Base-by-base conservation (phyloP, 2,797 vertebrate species). In the Tympanoctomys barrerae region DNA sequence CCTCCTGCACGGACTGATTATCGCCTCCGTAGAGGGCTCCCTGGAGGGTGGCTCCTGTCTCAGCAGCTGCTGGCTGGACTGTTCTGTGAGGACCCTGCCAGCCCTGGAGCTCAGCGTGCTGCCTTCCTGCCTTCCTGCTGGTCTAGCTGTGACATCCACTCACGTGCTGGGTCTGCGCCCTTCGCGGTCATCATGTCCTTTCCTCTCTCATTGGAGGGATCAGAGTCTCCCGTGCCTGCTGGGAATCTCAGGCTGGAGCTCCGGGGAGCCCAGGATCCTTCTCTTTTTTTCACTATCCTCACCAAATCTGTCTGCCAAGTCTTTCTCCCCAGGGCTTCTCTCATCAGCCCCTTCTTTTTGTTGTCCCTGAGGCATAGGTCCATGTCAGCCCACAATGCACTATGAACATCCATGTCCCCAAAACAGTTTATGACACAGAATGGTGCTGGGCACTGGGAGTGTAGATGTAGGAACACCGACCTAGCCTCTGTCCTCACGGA, bases 1-100 rank as follows among this genome's bases (percentile, higher is more conserved):
- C 54, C 22, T 77, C 61, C 39, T 52, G 52, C 3, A 14, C 31
- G 0, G 31, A 68, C 64, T 36, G 66, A 70, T 93, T 78, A 90
- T 88, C 93, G 66, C 87, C 82, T 90, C 81, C 86, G 57, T 61
- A 71, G 46, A 84, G 26, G 46, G 66, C 21, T 94, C 54, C 54
- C 49, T 71, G 33, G 46, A 79, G 70, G 64, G 39, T 19, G 49
- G 26, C 66, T 87, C 18, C 77, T 39, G 3, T 73, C 84, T 84
- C 39, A 64, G 66, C 89, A 84, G 75, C 71, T 49, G 9, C 68
- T 62, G 73, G 87, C 79, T 54, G 87, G 79, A 94, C 14, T 39
- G 89, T 81, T 39, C 59, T 71, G 14, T 22, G 78, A 84, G 3
- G 2, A 54, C 46, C 46, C 73, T 77, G 49, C 54, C 11, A 31